phyloP scores from a whole-genome alignment of 2,797 vertebrate genomes.

The Propithecus perrieri region DNA sequence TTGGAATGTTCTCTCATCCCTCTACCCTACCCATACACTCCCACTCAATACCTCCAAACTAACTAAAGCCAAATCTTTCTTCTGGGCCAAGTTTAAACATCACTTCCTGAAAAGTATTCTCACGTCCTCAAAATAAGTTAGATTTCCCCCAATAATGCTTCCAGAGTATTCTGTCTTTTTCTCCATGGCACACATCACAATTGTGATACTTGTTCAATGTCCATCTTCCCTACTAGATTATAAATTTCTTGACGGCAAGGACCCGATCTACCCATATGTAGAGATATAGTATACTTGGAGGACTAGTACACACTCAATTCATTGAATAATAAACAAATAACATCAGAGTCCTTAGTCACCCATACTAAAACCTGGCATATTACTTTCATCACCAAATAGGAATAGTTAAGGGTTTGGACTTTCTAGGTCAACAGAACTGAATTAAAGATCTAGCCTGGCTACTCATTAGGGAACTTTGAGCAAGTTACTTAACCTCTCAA shows the following conservation, averaged over 20 bases:
- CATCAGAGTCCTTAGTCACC: neutral
- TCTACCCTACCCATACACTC: neutral
- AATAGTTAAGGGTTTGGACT: neutral
- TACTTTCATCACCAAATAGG: neutral
- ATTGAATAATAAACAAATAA: neutral
- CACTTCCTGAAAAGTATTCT: neutral
- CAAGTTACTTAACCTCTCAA: neutral
- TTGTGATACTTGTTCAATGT: neutral
- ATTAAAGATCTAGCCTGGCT: neutral
- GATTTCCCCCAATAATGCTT: neutral
- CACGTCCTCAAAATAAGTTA: neutral
- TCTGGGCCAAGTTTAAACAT: constrained; percentile 8
- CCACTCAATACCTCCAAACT: neutral
- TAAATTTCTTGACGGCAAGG: neutral
- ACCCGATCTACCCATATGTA: neutral
- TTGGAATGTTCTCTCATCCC: neutral
- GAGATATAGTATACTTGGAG: neutral
- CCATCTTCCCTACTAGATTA: neutral
- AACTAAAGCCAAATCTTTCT: neutral
- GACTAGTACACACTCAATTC: neutral
- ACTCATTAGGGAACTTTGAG: neutral
- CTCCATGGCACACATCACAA: neutral
- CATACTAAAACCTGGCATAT: neutral
- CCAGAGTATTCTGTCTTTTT: neutral
- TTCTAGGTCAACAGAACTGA: neutral